These are phyloP conservation scores for Ophraella communa DNA, from an alignment of 2,888 invertebrate genomes.

Conservation along the genomic window DNA sequence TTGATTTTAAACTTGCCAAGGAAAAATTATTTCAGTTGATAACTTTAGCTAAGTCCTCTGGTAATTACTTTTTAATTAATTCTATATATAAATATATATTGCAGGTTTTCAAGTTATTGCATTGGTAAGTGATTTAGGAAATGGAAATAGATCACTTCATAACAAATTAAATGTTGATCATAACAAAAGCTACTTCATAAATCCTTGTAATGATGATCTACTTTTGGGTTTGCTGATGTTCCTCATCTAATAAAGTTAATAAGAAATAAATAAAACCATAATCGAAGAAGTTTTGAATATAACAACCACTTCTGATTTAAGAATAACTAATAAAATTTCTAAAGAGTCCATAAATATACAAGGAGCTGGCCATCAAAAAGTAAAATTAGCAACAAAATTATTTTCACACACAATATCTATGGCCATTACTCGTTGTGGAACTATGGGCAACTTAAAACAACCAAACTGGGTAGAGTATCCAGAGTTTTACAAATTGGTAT, in stretches of 20 bases:
- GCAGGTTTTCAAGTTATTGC: conserved; percentile 43
- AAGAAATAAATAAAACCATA: conserved; percentile 28
- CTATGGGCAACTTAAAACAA: background rate
- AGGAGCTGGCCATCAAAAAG: conserved; percentile 8
- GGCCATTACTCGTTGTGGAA: conserved; percentile 22
- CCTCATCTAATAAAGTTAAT: conserved; percentile 39
- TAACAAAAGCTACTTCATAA: conserved; percentile 30
- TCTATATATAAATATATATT: conserved; percentile 6
- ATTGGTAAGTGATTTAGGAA: conserved; percentile 39
- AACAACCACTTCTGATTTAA: conserved; percentile 34
- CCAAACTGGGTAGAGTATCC: conserved; percentile 16
- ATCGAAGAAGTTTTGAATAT: conserved; percentile 26
- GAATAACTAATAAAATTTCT: conserved; percentile 27
- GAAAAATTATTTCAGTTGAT: conserved; percentile 35
- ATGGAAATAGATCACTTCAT: conserved; percentile 32
- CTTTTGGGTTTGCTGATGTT: conserved; percentile 37
- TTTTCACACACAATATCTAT: conserved; percentile 18
- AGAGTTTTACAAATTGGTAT: conserved; percentile 9
- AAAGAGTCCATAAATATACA: conserved; percentile 7
- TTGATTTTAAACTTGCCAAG: conserved; percentile 40
- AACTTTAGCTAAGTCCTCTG: conserved; percentile 27
- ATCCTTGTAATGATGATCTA: conserved; percentile 27
- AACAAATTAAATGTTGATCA: conserved; percentile 28
- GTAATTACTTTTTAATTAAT: conserved; percentile 9
- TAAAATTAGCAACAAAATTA: conserved; percentile 15